Evolutionary conservation across 2,113 vertebrate species (phyloP).

Genomic region (Zingel zingel): DNA sequence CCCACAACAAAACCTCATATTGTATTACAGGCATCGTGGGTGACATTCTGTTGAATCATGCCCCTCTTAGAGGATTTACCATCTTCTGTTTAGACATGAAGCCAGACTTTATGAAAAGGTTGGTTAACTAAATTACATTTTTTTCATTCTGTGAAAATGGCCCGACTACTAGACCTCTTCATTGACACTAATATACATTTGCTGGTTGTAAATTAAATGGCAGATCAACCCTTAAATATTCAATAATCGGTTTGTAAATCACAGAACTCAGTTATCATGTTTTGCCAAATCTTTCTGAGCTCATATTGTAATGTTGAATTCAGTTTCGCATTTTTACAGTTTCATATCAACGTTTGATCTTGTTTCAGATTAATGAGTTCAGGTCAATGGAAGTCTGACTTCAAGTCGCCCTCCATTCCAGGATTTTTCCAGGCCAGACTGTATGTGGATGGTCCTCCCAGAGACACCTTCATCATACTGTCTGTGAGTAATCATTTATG

Average conservation of each 20-base stretch:
- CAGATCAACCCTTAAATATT: background rate
- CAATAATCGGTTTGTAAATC: no score
- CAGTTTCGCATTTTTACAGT: background rate
- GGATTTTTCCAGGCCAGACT: slow-evolving; percentile 88
- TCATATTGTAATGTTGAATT: background rate
- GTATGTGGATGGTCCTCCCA: slow-evolving; percentile 80
- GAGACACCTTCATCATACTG: slow-evolving; percentile 91
- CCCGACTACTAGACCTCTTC: no score
- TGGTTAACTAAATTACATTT: slow-evolving; percentile 13
- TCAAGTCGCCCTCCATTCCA: slow-evolving; percentile 78
- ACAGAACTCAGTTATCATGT: background rate
- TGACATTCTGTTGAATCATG: slow-evolving; percentile 76
- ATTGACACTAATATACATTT: background rate
- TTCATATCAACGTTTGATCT: slow-evolving; percentile 10
- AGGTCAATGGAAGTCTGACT: slow-evolving; percentile 81
- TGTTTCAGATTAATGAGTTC: slow-evolving; percentile 80
- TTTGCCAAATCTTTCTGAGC: background rate
- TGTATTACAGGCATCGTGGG: slow-evolving; percentile 78
- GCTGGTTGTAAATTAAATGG: background rate
- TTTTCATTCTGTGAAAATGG: background rate
- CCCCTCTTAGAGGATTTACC: slow-evolving; percentile 77
- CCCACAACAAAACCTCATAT: background rate
- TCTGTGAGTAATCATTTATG: slow-evolving; percentile 76
- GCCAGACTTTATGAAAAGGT: slow-evolving; percentile 80
- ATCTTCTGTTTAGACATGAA: slow-evolving; percentile 82